Evolutionary conservation across 2,888 invertebrate genomes (phyloP), one percentile per base, ranked within the genome.

Genomic region (Podabrus alpinus): DNA sequence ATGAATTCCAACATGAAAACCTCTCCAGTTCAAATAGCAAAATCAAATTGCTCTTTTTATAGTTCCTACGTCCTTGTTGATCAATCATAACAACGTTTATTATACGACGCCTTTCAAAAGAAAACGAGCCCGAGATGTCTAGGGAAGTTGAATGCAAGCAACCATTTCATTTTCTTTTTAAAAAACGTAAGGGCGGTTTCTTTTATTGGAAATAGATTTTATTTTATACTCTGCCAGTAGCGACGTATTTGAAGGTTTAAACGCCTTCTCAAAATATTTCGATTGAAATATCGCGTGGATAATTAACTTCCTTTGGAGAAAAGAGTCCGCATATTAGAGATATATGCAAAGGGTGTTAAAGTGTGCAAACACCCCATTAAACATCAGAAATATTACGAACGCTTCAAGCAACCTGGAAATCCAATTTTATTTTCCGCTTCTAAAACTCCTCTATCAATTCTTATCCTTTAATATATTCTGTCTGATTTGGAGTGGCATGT

Each of bases 381-480:
- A 66, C 70, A 66, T 71, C 60, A 62, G 21, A 13, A 71, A 71
- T 71, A 66, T 66, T 71, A 66, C 59, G 17, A 66, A 45, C 45
- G 66, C 64, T 24, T 60, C n/a, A 76, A 77, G 74, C 79, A 80
- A 81, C 79, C 75, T 77, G 74, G 78, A 80, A 59, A 81, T 79
- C 80, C 80, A 79, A 80, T 82, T 82, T 80, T 79, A 80, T 82
- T 82, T 82, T 80, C 81, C 79, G 60, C 29, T 69, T 76, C 76
- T 75, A 79, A 80, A 78, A 78, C 75, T 76, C 76, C 66, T 71
- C 75, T 79, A 80, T 80, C 81, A 80, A 81, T 80, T 81, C 81
- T 82, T 80, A 82, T 82, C 81, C 81, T 77, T 80, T 82, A 83
- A 83, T 83, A 81, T 82, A 83, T 83, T 82, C 83, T 79, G 79